A percentile compares a stretch with the other conserved stretches of the same genome.
Evolutionary conservation across 2,797 vertebrate genomes (phyloP).

Genomic region (Semotilus atromaculatus): DNA sequence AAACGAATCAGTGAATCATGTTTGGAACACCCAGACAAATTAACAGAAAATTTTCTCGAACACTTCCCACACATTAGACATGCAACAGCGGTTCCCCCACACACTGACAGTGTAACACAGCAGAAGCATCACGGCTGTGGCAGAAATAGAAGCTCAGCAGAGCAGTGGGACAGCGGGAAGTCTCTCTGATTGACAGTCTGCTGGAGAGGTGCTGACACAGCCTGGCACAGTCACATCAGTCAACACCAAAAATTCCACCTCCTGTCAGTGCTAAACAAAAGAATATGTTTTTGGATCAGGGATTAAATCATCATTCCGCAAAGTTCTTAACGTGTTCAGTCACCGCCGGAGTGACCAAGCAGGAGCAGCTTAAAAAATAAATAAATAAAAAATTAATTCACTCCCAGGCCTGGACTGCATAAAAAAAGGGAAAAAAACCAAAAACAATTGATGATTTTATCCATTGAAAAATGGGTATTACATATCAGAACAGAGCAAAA

Average conservation of each 20-base stretch:
- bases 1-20: not conserved
- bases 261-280: slow-evolving; percentile 7
- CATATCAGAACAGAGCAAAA: not conserved
- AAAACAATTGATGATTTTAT: not conserved
- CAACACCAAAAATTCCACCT: slow-evolving; percentile 34
- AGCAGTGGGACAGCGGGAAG: slow-evolving; percentile 45
- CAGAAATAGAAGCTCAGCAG: slow-evolving; percentile 55
- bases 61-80: not conserved
- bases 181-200: slow-evolving; percentile 47
- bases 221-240: slow-evolving; percentile 36
- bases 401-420: not conserved
- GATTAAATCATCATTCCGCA: not conserved
- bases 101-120: slow-evolving; percentile 40
- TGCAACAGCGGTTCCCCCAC: slow-evolving; percentile 20
- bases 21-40: slow-evolving; percentile 8
- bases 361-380: not conserved
- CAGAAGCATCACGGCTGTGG: slow-evolving; percentile 43
- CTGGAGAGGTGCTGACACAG: slow-evolving; percentile 52
- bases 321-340: not conserved
- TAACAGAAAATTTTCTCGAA: not conserved
- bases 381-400: not conserved
- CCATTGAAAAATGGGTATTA: not conserved
- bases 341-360: too few species aligned
- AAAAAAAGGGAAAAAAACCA: not conserved
- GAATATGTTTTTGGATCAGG: slow-evolving; percentile 20